phyloP scores from a whole-genome alignment of 1,140 invertebrate genomes.

The Drosophila novamexicana region DNA sequence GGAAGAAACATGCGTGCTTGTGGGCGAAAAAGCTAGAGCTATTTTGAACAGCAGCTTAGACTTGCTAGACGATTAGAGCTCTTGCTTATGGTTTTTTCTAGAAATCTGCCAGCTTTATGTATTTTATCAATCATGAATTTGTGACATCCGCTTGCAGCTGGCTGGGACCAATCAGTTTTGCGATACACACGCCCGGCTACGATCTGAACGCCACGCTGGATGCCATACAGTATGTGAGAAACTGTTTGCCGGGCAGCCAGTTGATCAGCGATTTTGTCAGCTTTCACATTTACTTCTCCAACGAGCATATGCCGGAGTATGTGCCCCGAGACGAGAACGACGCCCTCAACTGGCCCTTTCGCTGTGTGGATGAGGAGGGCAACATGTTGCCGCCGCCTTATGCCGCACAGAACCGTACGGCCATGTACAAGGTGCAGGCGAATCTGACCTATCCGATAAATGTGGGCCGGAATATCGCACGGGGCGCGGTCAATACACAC shows the following conservation, averaged over 20 bases:
- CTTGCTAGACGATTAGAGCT: too few species aligned
- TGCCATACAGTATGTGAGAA: constrained; percentile 88
- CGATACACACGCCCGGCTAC: constrained; percentile 90
- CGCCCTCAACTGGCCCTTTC: constrained; percentile 86
- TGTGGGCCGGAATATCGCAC: constrained; percentile 93
- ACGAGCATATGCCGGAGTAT: constrained; percentile 90
- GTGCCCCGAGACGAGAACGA: constrained; percentile 87
- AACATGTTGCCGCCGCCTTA: constrained; percentile 86
- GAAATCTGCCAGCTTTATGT: too few species aligned
- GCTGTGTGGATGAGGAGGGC: constrained; percentile 85
- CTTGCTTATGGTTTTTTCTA: too few species aligned
- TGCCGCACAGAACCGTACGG: constrained; percentile 85
- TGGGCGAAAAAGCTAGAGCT: too few species aligned
- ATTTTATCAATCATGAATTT: too few species aligned
- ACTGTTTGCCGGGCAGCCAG: constrained; percentile 87
- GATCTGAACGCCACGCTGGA: constrained; percentile 88
- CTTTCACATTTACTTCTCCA: constrained; percentile 94
- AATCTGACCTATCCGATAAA: constrained; percentile 94
- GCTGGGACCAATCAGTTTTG: constrained; percentile 89
- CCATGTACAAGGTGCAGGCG: constrained; percentile 90
- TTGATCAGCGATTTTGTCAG: constrained; percentile 90
- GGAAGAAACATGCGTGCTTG: too few species aligned
- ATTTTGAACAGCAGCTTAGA: too few species aligned
- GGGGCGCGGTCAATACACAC: constrained; percentile 91
- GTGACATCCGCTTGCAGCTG: constrained; percentile 84